phyloP scores from a whole-genome alignment of 2,888 invertebrate species.

The Rugalucina vietnamica region DNA sequence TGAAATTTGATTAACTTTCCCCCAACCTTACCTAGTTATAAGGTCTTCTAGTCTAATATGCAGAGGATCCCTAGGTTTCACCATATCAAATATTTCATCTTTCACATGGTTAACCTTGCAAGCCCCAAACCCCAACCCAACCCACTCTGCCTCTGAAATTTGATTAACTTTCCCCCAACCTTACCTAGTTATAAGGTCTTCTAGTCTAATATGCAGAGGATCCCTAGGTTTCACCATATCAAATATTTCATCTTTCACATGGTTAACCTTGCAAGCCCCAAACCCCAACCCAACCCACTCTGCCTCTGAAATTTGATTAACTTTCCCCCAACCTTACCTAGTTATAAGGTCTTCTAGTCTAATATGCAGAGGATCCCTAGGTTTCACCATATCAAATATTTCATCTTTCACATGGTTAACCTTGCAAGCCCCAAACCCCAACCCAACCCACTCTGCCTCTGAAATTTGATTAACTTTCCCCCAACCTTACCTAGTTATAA shows the following conservation, averaged over 20 bases:
- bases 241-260: slow-evolving; percentile 98
- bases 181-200: slow-evolving; percentile 92
- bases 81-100: slow-evolving; percentile 99
- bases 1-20: too few species aligned
- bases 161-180: too few species aligned
- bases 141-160: too few species aligned
- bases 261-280: too few species aligned
- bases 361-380: slow-evolving; percentile 92
- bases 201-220: slow-evolving; percentile 92
- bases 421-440: too few species aligned
- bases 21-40: slow-evolving; percentile 88
- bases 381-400: slow-evolving; percentile 98
- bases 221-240: slow-evolving; percentile 98
- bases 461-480: too few species aligned
- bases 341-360: slow-evolving; percentile 93
- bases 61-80: slow-evolving; percentile 92
- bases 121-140: too few species aligned
- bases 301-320: too few species aligned
- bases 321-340: slow-evolving; percentile 88
- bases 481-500: slow-evolving; percentile 89
- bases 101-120: too few species aligned
- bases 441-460: too few species aligned
- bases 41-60: slow-evolving; percentile 95
- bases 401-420: slow-evolving; percentile 99
- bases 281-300: too few species aligned